phyloP scores from a whole-genome alignment of 2,113 vertebrate genomes.

The Rhinoderma darwinii region DNA sequence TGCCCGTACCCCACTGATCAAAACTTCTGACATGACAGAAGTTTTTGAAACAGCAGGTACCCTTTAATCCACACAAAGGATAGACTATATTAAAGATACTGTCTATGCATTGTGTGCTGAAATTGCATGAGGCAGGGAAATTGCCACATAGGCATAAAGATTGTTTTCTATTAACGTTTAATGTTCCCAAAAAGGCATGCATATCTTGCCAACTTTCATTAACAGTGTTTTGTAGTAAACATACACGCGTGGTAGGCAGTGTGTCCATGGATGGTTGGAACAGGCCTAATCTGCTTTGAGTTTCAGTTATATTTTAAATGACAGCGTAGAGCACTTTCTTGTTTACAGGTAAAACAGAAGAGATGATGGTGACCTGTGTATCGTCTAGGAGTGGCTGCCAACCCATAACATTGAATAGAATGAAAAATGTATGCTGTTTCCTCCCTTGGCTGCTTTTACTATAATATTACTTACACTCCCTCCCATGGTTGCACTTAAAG shows the following conservation, averaged over 20 bases:
- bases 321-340: conserved; percentile 71
- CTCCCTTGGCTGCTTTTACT: conserved; percentile 50
- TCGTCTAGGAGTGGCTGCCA: conserved; percentile 65
- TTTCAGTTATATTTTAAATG: conserved; percentile 73
- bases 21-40: too few relatives aligned
- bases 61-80: neutral
- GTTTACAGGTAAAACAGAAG: conserved; percentile 79
- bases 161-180: conserved; percentile 67
- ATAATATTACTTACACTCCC: neutral
- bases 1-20: too few relatives aligned
- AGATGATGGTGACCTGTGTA: conserved; percentile 67
- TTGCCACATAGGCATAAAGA: conserved; percentile 63
- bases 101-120: conserved; percentile 13
- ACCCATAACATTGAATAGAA: conserved; percentile 72
- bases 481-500: neutral
- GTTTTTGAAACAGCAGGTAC: too few relatives aligned
- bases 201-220: conserved; percentile 73
- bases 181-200: conserved; percentile 63
- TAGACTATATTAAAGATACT: neutral
- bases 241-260: conserved; percentile 68
- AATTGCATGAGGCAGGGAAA: conserved; percentile 60
- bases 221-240: conserved; percentile 73
- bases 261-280: conserved; percentile 74
- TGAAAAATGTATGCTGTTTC: conserved; percentile 62
- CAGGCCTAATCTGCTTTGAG: conserved; percentile 75